Conservation (phyloP, 2,113 vertebrate species). For the Austrofundulus limnaeus region DNA sequence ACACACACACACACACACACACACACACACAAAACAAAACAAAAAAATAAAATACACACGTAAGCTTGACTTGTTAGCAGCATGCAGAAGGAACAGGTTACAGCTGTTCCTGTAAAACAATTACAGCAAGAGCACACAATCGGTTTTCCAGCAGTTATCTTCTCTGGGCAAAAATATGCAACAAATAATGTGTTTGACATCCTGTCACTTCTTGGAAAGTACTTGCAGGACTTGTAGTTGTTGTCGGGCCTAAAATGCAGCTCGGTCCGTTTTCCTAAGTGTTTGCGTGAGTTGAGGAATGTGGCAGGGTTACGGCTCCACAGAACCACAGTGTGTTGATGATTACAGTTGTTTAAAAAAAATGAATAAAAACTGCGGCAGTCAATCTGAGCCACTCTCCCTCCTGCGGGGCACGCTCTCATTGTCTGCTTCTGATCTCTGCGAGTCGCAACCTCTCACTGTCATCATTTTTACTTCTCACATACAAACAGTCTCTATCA, state of each 20-base stretch:
- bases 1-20: too few species aligned
- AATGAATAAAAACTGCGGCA: slow-evolving; percentile 67
- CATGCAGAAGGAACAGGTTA: slow-evolving; percentile 10
- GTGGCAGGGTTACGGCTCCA: slow-evolving; percentile 30
- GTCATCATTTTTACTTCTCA: slow-evolving; percentile 42
- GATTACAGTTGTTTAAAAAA: slow-evolving; percentile 76
- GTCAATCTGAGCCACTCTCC: slow-evolving; percentile 71
- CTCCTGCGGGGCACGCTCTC: slow-evolving; percentile 60
- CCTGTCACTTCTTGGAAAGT: neutral
- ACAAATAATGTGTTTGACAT: neutral
- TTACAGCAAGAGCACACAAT: slow-evolving; percentile 1
- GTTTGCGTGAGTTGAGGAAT: slow-evolving; percentile 14
- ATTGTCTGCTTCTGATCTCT: slow-evolving; percentile 33
- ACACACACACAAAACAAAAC: too few species aligned
- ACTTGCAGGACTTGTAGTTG: slow-evolving; percentile 14
- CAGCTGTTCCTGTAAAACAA: neutral
- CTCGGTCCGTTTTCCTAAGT: neutral
- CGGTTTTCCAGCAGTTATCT: neutral
- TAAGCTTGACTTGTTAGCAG: slow-evolving; percentile 3
- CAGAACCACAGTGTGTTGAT: slow-evolving; percentile 58
- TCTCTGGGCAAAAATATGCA: neutral
- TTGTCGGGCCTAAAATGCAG: slow-evolving; percentile 1
- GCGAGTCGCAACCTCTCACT: slow-evolving; percentile 48
- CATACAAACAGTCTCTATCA: slow-evolving; percentile 56
- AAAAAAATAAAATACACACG: too few species aligned